Base-by-base conservation (phyloP, 1,140 invertebrate genomes). In the Mactra quadrangularis region DNA sequence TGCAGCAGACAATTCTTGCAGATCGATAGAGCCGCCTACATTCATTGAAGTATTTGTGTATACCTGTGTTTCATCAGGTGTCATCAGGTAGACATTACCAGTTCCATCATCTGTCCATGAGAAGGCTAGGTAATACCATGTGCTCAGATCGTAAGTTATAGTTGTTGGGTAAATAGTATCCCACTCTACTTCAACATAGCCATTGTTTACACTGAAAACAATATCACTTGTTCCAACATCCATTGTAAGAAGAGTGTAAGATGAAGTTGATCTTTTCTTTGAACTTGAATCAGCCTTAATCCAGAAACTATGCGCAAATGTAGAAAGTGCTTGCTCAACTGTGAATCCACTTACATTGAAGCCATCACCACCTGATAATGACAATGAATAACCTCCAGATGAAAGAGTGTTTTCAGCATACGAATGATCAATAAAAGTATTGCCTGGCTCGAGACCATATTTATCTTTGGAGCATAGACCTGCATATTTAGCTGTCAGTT, bases 91-190 rank as follows among this genome's bases (percentile, higher is more conserved):
- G 9, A 75, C 31, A 9, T 22, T 38, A 29, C 47, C 70, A 17
- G 47, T 35, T 0, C 79, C 79, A 66, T 82, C 70, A 13, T 31
- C 25, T 25, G 15, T 41, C 79, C 79, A 82, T 0, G 71, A 47
- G 47, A 72, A 82, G 0, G 22, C 35, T 2, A 82, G 19, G 33
- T 82, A 82, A n/a, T 64, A 74, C 79, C 79, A 82, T n/a, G 35
- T 55, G 17, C 38, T 53, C 19, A 52, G 31, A 19, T 55, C 38
- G 25, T 64, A n/a, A 1, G 13, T 59, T 29, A 82, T 27, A 3
- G 47, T 62, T 11, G 71, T 74, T 4, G 38, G 64, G 41, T 82
- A 66, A n/a, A 27, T 41, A 0, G 15, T 41, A 38, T 75, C 68
- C 79, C 79, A 82, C 9, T 41, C 38, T 15, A 82, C n/a, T 25